Percentiles rank a stretch among this genome's conserved stretches.
phyloP scores from a whole-genome alignment of 2,113 vertebrate genomes.

The Callorhinus ursinus region DNA sequence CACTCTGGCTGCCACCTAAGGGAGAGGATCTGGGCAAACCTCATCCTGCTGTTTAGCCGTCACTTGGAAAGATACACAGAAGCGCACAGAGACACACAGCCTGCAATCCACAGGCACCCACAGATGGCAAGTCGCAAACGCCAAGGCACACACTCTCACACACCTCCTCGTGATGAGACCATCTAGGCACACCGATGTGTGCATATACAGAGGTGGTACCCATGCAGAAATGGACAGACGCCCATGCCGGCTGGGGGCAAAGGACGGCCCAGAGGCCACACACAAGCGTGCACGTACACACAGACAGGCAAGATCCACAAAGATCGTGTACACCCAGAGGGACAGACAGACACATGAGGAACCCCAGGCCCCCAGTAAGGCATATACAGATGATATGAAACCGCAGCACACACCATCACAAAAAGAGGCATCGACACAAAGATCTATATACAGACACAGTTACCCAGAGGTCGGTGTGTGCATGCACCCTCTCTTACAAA shows the following conservation, averaged over 20 bases:
- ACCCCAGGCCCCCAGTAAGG: neutral
- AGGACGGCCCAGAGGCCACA: neutral
- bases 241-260: neutral
- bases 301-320: neutral
- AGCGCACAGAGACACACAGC: neutral
- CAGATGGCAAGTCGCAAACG: neutral
- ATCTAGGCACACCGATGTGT: neutral
- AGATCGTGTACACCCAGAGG: neutral
- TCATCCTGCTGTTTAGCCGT: neutral
- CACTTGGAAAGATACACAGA: neutral
- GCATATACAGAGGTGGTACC: neutral
- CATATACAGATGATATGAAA: too few relatives aligned
- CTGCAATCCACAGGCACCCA: neutral
- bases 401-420: neutral
- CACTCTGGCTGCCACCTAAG: neutral
- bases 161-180: neutral
- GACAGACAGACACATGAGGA: neutral
- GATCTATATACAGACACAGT: accelerated
- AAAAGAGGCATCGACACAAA: neutral
- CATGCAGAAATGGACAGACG: neutral
- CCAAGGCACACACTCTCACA: neutral
- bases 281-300: neutral
- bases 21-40: neutral
- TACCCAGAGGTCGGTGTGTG: neutral
- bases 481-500: neutral